A percentile compares a stretch with the other conserved stretches of the same genome.
Evolutionary conservation across 2,113 vertebrate species (phyloP).

Genomic region (Epinephelus lanceolatus): DNA sequence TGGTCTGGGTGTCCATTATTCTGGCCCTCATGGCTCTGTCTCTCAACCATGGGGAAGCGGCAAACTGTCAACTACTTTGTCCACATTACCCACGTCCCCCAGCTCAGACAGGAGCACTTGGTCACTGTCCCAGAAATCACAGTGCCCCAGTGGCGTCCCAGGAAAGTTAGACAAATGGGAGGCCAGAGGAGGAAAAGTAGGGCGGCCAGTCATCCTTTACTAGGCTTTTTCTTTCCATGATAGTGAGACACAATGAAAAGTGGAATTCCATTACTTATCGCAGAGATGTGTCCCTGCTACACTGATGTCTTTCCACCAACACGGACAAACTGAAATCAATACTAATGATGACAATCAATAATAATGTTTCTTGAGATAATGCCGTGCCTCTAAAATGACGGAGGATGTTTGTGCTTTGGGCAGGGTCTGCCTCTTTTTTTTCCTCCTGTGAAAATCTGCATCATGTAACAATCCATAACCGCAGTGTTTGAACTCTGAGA

Average conservation of each 20-base stretch:
- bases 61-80: slow-evolving; percentile 84
- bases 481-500: slow-evolving; percentile 27
- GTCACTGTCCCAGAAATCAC: slow-evolving; percentile 87
- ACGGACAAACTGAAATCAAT: slow-evolving; percentile 21
- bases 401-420: slow-evolving; percentile 13
- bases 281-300: slow-evolving; percentile 29
- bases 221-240: slow-evolving; percentile 62
- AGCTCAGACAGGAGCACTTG: slow-evolving; percentile 85
- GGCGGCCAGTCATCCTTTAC: slow-evolving; percentile 84
- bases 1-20: slow-evolving; percentile 78
- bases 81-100: slow-evolving; percentile 86
- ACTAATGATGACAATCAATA: not conserved
- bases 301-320: slow-evolving; percentile 23
- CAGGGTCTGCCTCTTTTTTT: slow-evolving; percentile 27
- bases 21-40: slow-evolving; percentile 73
- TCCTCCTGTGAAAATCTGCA: slow-evolving; percentile 28
- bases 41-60: slow-evolving; percentile 78
- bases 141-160: slow-evolving; percentile 77
- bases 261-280: slow-evolving; percentile 62
- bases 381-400: slow-evolving; percentile 5
- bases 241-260: slow-evolving; percentile 58
- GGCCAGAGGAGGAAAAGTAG: slow-evolving; percentile 83
- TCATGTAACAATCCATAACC: slow-evolving; percentile 41
- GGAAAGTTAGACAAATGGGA: slow-evolving; percentile 87
- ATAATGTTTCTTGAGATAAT: slow-evolving; percentile 28